Conservation (phyloP, 2,888 invertebrate genomes). For the Ochropacha duplaris region DNA sequence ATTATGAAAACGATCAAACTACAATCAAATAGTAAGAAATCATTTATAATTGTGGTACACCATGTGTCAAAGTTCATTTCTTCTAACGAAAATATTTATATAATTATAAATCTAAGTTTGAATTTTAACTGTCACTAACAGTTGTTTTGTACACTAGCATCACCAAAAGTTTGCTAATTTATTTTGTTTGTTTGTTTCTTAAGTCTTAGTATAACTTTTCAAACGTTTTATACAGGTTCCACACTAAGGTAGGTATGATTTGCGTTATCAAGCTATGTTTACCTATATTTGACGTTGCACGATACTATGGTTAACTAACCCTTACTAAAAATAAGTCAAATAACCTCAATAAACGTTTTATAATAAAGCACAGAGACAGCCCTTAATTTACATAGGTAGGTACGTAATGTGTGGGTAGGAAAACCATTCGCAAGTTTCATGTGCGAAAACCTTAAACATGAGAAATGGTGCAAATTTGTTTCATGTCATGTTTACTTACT, state of each 20-base stretch:
- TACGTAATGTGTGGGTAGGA: too few relatives aligned
- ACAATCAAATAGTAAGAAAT: too few relatives aligned
- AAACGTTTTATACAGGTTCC: not conserved
- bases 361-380: not conserved
- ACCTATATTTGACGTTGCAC: too few relatives aligned
- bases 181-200: not conserved
- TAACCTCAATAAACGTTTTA: not conserved
- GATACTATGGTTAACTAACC: too few relatives aligned
- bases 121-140: too few relatives aligned
- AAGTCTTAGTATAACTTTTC: not conserved
- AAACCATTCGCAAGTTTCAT: not conserved
- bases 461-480: conserved; percentile 3
- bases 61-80: too few relatives aligned
- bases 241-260: not conserved
- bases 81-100: not conserved
- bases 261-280: not conserved
- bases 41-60: too few relatives aligned
- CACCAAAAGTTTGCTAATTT: not conserved
- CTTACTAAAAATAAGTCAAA: too few relatives aligned
- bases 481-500: not conserved
- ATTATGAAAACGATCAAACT: too few relatives aligned
- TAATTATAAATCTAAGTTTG: too few relatives aligned
- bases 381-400: not conserved
- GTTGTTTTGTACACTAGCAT: not conserved
- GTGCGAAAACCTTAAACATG: not conserved